Conservation (phyloP, 2,888 invertebrate species). For the Xanthorhoe designata region DNA sequence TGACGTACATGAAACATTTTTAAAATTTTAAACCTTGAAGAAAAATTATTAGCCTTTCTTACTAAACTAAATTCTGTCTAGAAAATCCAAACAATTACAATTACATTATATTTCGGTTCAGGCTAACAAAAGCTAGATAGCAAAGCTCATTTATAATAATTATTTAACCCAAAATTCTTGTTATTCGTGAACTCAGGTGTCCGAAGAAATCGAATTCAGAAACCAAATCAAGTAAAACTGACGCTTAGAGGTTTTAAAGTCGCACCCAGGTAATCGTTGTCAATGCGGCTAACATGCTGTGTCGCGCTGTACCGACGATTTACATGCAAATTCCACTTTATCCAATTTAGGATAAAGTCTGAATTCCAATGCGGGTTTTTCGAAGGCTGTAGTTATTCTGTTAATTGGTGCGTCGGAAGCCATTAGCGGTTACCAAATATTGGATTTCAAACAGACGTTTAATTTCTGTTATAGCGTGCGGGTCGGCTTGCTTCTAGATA, state of each 20-base stretch:
- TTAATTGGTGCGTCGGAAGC: constrained; percentile 52
- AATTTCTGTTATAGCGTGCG: constrained; percentile 6
- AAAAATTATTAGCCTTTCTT: too few relatives aligned
- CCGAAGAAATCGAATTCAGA: neutral
- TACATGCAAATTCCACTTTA: constrained; percentile 45
- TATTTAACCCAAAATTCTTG: too few relatives aligned
- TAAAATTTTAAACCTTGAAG: neutral
- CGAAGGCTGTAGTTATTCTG: constrained; percentile 38
- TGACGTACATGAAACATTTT: neutral
- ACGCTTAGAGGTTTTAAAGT: neutral
- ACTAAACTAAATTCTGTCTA: too few relatives aligned
- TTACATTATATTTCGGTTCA: too few relatives aligned
- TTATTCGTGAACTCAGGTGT: neutral
- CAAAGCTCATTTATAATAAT: too few relatives aligned
- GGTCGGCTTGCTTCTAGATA: too few relatives aligned
- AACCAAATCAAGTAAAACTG: neutral
- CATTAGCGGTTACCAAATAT: constrained; percentile 37
- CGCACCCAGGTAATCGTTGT: neutral
- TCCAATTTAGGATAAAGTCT: constrained; percentile 42
- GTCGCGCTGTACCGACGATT: constrained; percentile 32
- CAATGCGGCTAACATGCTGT: neutral
- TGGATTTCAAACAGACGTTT: constrained; percentile 24
- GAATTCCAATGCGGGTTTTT: constrained; percentile 40
- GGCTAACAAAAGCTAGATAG: too few relatives aligned
- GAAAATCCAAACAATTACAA: too few relatives aligned